Percentiles rank a stretch among this genome's conserved stretches.
Evolutionary conservation across 2,113 vertebrate species (phyloP).

Genomic region (Pachyramphus minor): DNA sequence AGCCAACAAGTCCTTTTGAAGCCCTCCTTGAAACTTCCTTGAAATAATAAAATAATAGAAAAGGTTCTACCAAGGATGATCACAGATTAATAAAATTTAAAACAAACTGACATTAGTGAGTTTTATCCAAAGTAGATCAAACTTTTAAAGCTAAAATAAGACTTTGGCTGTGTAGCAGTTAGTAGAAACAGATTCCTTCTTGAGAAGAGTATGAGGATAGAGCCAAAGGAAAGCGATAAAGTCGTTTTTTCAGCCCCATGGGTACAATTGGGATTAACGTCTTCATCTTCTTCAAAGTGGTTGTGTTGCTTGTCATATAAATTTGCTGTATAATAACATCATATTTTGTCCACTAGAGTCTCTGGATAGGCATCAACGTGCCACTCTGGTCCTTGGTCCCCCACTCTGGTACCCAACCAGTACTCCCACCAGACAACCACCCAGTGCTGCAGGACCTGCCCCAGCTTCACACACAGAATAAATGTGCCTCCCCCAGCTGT

Average conservation of each 20-base stretch:
- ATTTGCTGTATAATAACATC: background rate
- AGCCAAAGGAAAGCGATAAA: background rate
- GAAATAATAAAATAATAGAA: background rate
- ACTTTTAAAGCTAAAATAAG: background rate
- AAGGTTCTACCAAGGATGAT: background rate
- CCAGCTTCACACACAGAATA: background rate
- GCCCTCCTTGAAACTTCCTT: background rate
- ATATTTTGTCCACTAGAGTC: background rate
- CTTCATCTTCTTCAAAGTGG: background rate
- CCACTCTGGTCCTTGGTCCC: background rate
- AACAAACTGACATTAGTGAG: background rate
- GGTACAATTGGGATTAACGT: background rate
- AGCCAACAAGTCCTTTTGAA: background rate
- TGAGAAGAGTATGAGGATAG: background rate
- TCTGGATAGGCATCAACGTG: background rate
- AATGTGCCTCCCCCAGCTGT: no score
- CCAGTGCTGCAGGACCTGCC: background rate
- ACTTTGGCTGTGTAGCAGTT: background rate
- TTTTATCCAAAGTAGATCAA: background rate
- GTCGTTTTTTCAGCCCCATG: background rate
- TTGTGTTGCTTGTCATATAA: background rate
- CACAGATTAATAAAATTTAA: background rate
- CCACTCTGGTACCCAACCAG: background rate
- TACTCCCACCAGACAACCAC: accelerated
- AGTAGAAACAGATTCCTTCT: background rate